phyloP scores from a whole-genome alignment of 2,797 vertebrate genomes.

The Arnoldichthys spilopterus region DNA sequence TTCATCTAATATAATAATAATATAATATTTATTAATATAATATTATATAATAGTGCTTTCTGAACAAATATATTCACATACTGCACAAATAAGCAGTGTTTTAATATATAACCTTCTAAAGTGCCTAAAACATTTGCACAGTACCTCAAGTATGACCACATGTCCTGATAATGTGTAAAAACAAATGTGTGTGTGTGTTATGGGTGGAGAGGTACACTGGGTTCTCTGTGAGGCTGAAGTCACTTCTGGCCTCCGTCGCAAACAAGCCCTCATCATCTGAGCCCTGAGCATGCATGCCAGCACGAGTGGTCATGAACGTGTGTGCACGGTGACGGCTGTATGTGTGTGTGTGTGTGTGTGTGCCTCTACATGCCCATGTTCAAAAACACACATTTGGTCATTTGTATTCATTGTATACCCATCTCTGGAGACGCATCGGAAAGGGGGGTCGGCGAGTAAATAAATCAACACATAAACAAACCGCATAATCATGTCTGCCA shows the following conservation, averaged over 20 bases:
- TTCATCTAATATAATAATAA: no score
- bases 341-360: constrained; percentile 15
- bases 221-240: constrained; percentile 53
- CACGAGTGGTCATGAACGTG: constrained; percentile 33
- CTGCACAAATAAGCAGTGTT: no score
- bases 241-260: constrained; percentile 45
- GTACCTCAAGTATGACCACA: background rate
- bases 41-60: no score
- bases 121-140: background rate
- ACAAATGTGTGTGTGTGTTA: constrained; percentile 10
- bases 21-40: no score
- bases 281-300: constrained; percentile 20
- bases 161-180: background rate
- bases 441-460: background rate
- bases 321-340: constrained; percentile 10
- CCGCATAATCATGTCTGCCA: constrained; percentile 23
- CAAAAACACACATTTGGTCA: constrained; percentile 1
- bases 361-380: constrained; percentile 32
- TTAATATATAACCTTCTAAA: no score
- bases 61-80: no score
- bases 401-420: background rate
- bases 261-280: constrained; percentile 47
- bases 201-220: constrained; percentile 44
- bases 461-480: constrained; percentile 43
- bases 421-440: background rate